Evolutionary conservation across 1,140 invertebrate species (phyloP), one percentile per base, ranked within the genome.

Genomic region (Psilanteris sp.): DNA sequence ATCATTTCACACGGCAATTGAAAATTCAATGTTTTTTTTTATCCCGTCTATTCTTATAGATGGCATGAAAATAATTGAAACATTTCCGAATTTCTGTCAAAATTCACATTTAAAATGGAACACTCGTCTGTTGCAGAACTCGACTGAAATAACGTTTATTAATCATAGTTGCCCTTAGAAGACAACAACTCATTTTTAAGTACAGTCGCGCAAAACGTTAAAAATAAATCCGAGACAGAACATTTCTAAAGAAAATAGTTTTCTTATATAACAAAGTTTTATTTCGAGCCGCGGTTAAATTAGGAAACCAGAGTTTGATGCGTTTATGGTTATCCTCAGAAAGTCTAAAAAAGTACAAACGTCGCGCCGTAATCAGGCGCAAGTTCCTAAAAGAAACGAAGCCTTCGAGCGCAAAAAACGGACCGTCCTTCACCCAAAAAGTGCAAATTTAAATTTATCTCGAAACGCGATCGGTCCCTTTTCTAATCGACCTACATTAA

Each of bases 251-350:
- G 32, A 16, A 7, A 5, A 54, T 11, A 20, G 20, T 26, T 48
- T 22, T 26, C 41, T 68, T 68, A 48, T 22, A 50, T 57, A 68
- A 68, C 43, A 46, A 68, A 68, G 31, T 68, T 39, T 55, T 67
- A 67, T 55, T 67, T 37, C 46, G 29, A 20, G 15, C 26, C 1
- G 15, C 10, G 39, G 41, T 39, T 68, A 57, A 48, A 55, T 55
- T 55, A 46, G 31, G 39, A 36, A 14, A 22, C 24, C 20, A 22
- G 20, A 37, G 14, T 15, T 10, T 8, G 15, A 50, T 6, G n/a
- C 44, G 37, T 54, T 66, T 44, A 52, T 32, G 7, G 16, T 7
- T 52, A 41, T 52, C 52, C 43, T 32, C 29, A 64, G 44, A 2
- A 4, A 24, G 24, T 61, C 31, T 20, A 32, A 34, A 44, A 43